These are phyloP conservation scores for Conus ventricosus DNA, from an alignment of 1,140 invertebrate species.

Conservation along the genomic window DNA sequence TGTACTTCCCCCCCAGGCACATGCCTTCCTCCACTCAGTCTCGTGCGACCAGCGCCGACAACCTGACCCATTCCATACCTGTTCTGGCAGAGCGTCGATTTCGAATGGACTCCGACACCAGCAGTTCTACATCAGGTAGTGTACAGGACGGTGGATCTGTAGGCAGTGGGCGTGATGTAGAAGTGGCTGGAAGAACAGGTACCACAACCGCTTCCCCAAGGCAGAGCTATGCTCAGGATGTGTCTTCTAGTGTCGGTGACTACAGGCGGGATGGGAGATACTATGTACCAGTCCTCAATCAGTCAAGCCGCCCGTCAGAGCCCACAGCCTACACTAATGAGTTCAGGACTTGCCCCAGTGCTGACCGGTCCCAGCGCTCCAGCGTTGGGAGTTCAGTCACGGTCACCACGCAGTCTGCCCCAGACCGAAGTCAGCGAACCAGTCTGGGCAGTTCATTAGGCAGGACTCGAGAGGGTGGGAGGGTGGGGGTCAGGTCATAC, in stretches of 20 bases:
- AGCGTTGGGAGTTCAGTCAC: constrained; percentile 28
- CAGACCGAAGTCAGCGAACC: neutral
- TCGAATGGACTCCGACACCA: constrained; percentile 18
- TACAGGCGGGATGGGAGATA: constrained; percentile 13
- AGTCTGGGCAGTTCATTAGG: constrained; percentile 26
- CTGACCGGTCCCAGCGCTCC: constrained; percentile 11
- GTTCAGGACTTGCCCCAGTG: neutral
- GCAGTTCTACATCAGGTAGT: constrained; percentile 17
- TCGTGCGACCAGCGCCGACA: constrained; percentile 33
- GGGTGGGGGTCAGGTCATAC: constrained; percentile 10
- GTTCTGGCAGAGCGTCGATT: neutral
- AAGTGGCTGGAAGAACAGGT: neutral
- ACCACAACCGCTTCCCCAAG: neutral
- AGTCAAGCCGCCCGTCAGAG: constrained; percentile 1
- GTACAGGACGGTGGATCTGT: neutral
- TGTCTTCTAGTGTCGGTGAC: neutral
- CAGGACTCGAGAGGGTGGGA: constrained; percentile 2
- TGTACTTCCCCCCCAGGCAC: constrained; percentile 49
- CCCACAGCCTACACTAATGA: neutral
- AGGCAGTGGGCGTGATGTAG: neutral
- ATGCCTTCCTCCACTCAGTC: neutral
- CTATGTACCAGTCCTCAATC: constrained; percentile 29
- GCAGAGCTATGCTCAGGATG: constrained; percentile 26
- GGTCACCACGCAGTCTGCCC: constrained; percentile 7
- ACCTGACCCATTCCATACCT: neutral